phyloP scores from a whole-genome alignment of 2,113 vertebrate species.

The Gobio gobio region DNA sequence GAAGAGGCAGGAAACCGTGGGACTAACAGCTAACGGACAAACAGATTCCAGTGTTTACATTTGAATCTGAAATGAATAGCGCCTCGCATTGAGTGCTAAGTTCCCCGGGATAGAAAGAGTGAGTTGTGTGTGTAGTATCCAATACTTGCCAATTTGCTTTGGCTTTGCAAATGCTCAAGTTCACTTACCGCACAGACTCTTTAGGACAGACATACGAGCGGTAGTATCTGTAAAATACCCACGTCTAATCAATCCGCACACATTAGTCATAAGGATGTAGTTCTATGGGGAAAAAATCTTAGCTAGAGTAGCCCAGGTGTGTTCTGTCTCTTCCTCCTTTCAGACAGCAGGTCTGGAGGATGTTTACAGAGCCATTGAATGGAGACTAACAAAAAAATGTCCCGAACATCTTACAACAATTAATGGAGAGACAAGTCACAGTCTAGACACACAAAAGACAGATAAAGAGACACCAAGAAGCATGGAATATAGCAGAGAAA shows the following conservation, averaged over 20 bases:
- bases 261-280: not conserved
- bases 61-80: slow-evolving; percentile 75
- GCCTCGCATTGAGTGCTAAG: slow-evolving; percentile 68
- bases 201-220: slow-evolving; percentile 44
- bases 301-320: slow-evolving; percentile 27
- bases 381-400: not conserved
- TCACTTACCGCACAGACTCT: slow-evolving; percentile 37
- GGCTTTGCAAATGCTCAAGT: slow-evolving; percentile 37
- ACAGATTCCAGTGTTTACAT: slow-evolving; percentile 73
- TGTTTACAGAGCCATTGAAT: not conserved
- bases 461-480: not conserved
- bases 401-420: not conserved
- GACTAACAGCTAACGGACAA: slow-evolving; percentile 57
- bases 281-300: not conserved
- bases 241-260: not conserved
- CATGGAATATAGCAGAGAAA: not conserved
- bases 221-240: slow-evolving; percentile 43
- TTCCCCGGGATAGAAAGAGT: slow-evolving; percentile 47
- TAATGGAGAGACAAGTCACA: not conserved
- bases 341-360: not conserved
- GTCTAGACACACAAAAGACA: slow-evolving; percentile 8
- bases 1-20: slow-evolving; percentile 64
- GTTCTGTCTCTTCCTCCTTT: not conserved
- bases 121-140: not conserved
- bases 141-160: slow-evolving; percentile 58